phyloP scores from a whole-genome alignment of 1,140 invertebrate genomes.

The Lepidurus couesii region DNA sequence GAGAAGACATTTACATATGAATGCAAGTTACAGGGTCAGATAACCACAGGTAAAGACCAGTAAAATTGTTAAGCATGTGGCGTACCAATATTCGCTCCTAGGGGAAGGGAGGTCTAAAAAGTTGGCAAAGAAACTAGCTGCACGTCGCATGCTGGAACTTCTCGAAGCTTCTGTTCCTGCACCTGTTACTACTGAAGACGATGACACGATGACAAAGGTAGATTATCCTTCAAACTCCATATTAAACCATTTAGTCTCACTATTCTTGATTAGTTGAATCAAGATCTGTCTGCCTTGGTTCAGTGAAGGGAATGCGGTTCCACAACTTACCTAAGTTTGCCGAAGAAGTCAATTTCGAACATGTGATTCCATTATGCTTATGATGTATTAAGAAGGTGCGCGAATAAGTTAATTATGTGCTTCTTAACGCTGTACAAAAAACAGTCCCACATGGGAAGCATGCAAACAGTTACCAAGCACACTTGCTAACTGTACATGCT shows the following conservation, averaged over 20 bases:
- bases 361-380: not conserved
- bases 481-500: too few relatives aligned
- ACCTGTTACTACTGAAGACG: not conserved
- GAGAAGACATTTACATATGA: not conserved
- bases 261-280: too few relatives aligned
- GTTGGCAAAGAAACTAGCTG: not conserved
- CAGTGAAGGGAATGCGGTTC: too few relatives aligned
- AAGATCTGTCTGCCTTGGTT: too few relatives aligned
- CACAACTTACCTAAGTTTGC: too few relatives aligned
- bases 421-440: not conserved
- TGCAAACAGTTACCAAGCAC: too few relatives aligned
- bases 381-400: not conserved
- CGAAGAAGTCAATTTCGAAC: not conserved
- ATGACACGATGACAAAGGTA: not conserved
- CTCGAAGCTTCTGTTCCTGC: not conserved
- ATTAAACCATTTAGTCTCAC: too few relatives aligned
- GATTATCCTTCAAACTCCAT: too few relatives aligned
- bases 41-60: not conserved
- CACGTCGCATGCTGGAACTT: not conserved
- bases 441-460: not conserved
- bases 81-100: not conserved
- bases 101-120: not conserved
- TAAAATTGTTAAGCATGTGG: not conserved
- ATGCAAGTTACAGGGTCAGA: not conserved
- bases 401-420: not conserved